phyloP scores from a whole-genome alignment of 2,797 vertebrate genomes.

The Valencia hispanica region DNA sequence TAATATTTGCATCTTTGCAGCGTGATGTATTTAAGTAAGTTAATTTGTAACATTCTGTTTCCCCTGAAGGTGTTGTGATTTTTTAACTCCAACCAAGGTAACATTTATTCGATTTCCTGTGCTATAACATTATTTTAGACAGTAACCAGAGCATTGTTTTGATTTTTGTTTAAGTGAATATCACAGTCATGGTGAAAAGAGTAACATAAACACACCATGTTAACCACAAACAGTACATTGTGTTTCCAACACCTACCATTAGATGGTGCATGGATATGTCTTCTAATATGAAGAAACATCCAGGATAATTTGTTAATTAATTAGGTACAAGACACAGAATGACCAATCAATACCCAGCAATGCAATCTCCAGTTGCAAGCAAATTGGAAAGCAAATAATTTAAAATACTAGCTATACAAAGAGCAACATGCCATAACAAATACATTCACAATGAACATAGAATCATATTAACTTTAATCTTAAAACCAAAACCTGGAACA shows the following conservation, averaged over 20 bases:
- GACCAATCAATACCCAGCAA: neutral
- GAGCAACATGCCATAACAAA: conserved; percentile 8
- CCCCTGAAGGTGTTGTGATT: too few relatives aligned
- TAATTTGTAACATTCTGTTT: neutral
- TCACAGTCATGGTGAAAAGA: neutral
- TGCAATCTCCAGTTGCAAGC: neutral
- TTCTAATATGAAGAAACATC: neutral
- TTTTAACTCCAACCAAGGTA: neutral
- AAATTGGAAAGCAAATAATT: neutral
- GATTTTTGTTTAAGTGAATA: neutral
- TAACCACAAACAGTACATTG: neutral
- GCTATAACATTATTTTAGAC: neutral
- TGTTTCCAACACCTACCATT: neutral
- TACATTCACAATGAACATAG: conserved; percentile 32
- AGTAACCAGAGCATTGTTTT: neutral
- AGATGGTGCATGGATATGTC: neutral
- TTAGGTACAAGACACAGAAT: neutral
- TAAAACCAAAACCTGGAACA: conserved; percentile 21
- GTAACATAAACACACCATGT: neutral
- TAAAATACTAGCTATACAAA: conserved; percentile 12
- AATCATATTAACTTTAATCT: conserved; percentile 37
- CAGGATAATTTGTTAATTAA: neutral
- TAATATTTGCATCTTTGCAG: too few relatives aligned
- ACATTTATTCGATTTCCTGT: neutral
- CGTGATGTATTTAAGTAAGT: neutral